Evolutionary conservation across 2,797 vertebrate genomes (phyloP).

Genomic region (Huso huso): DNA sequence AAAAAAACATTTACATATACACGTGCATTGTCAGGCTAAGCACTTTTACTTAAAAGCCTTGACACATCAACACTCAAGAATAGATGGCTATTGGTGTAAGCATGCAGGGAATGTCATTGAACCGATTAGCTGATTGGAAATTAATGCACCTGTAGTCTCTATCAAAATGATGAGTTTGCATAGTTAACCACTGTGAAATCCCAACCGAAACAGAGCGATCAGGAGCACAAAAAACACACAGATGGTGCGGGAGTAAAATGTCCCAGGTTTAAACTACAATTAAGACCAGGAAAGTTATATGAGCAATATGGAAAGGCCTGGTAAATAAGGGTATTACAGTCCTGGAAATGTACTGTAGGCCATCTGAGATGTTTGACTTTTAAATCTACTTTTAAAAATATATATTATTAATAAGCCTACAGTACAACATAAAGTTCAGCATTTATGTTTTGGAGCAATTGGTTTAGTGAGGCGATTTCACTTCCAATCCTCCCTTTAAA

Average conservation of each 20-base stretch:
- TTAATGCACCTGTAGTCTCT: conserved; percentile 21
- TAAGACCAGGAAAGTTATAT: neutral
- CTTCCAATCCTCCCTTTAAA: no score
- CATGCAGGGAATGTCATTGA: conserved; percentile 21
- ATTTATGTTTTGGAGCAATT: no score
- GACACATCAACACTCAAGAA: conserved; percentile 4
- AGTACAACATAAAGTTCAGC: no score
- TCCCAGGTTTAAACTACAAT: conserved; percentile 7
- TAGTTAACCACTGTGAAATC: conserved; percentile 9
- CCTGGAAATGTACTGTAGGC: no score
- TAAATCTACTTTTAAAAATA: no score
- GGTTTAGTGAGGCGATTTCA: no score
- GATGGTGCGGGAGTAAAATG: neutral
- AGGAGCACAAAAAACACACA: neutral
- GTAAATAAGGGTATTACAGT: no score
- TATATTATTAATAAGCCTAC: no score
- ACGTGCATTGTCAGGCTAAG: neutral
- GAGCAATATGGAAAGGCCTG: neutral
- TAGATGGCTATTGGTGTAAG: conserved; percentile 14
- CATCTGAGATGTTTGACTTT: no score
- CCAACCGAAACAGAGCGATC: neutral
- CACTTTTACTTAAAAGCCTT: neutral
- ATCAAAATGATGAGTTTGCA: conserved; percentile 23
- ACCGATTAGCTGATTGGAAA: conserved; percentile 34
- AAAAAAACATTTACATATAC: no score